Conservation (phyloP, 2,888 invertebrate species). For the Opisthograptis luteolata region DNA sequence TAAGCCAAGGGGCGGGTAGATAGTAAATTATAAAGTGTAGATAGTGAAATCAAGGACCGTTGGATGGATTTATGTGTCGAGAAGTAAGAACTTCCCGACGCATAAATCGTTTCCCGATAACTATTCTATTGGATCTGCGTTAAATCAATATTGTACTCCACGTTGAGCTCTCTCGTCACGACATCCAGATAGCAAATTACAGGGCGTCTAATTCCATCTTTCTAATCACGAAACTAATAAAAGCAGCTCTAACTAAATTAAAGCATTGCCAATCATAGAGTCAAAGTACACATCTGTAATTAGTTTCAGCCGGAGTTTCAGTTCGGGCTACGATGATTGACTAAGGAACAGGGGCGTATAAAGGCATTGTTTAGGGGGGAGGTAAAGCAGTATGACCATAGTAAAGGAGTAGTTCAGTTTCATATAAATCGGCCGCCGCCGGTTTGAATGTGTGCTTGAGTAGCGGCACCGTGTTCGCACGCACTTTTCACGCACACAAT, state of each 20-base stretch:
- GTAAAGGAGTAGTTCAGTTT: too few relatives aligned
- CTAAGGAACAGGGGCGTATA: constrained; percentile 13
- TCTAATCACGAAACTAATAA: constrained; percentile 5
- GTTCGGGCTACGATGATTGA: constrained; percentile 30
- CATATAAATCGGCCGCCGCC: too few relatives aligned
- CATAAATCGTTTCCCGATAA: too few relatives aligned
- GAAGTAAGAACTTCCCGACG: too few relatives aligned
- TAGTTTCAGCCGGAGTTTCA: constrained; percentile 36
- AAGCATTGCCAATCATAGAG: constrained; percentile 30
- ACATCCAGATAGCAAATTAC: constrained; percentile 3
- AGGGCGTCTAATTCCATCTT: neutral
- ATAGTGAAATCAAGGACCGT: too few relatives aligned
- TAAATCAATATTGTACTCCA: neutral
- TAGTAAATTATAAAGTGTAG: too few relatives aligned
- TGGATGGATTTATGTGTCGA: too few relatives aligned
- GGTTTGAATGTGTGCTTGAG: too few relatives aligned
- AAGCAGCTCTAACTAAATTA: constrained; percentile 17
- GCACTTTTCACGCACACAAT: too few relatives aligned
- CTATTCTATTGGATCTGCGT: too few relatives aligned
- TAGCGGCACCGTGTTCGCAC: too few relatives aligned
- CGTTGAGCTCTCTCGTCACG: neutral
- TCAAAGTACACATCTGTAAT: constrained; percentile 41
- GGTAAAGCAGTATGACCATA: neutral
- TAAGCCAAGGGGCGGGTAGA: too few relatives aligned
- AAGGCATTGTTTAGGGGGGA: neutral